phyloP scores from a whole-genome alignment of 2,797 vertebrate species.

The Sebastes glaucus region DNA sequence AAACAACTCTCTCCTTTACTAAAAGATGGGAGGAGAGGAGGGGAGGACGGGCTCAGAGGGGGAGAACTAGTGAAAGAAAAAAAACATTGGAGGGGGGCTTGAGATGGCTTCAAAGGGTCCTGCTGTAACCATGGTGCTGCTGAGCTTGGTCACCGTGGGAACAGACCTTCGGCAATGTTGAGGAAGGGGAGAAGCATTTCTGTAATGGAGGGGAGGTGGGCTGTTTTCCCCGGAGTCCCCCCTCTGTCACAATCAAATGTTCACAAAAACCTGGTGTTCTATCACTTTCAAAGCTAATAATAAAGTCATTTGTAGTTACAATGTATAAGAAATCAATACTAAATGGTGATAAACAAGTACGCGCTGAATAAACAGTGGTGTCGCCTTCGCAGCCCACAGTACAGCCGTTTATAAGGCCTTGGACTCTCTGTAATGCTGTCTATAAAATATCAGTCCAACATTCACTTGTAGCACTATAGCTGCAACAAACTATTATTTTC shows the following conservation, averaged over 20 bases:
- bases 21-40: conserved; percentile 13
- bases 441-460: background rate
- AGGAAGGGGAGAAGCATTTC: conserved; percentile 33
- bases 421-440: background rate
- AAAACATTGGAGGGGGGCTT: conserved; percentile 14
- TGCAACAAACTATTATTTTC: background rate
- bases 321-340: background rate
- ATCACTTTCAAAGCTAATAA: background rate
- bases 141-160: conserved; percentile 74
- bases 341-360: background rate
- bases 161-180: conserved; percentile 57
- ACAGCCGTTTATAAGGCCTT: background rate
- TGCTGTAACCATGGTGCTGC: conserved; percentile 70
- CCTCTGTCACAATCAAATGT: background rate
- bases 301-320: background rate
- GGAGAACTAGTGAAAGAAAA: background rate
- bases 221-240: background rate
- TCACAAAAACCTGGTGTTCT: background rate
- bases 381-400: background rate
- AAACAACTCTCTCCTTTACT: conserved; percentile 45
- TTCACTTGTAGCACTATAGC: background rate
- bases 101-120: conserved; percentile 64
- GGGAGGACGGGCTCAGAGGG: conserved; percentile 24
- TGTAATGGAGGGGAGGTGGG: conserved; percentile 3
- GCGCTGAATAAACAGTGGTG: background rate